Percentiles rank a stretch among this genome's conserved stretches.
These are phyloP conservation scores for Allygus modestus DNA, from an alignment of 2,888 invertebrate genomes.

Conservation along the genomic window DNA sequence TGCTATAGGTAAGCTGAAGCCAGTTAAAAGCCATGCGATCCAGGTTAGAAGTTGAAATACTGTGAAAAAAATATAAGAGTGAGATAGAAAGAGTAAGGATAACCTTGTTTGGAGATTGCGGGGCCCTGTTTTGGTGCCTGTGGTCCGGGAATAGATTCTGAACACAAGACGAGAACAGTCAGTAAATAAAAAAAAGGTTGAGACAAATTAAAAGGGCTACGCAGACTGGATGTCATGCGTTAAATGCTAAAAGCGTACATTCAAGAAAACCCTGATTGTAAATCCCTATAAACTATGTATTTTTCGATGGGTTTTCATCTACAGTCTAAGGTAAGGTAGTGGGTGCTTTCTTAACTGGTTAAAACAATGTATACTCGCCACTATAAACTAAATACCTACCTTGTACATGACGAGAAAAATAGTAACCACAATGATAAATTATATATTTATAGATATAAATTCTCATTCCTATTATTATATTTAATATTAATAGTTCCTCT, in stretches of 20 bases:
- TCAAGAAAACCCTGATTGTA: neutral
- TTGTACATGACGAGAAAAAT: neutral
- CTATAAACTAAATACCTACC: neutral
- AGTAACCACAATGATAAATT: no score
- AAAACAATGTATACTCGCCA: no score
- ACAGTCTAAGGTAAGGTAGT: neutral
- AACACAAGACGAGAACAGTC: slow-evolving; percentile 57
- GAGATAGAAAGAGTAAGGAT: slow-evolving; percentile 56
- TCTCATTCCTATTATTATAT: no score
- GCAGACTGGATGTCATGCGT: slow-evolving; percentile 52
- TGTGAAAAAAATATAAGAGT: slow-evolving; percentile 36
- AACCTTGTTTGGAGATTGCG: slow-evolving; percentile 64
- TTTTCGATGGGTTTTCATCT: neutral
- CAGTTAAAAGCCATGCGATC: slow-evolving; percentile 60
- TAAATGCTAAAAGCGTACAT: slow-evolving; percentile 43
- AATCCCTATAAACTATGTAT: slow-evolving; percentile 1
- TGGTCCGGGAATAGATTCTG: slow-evolving; percentile 60
- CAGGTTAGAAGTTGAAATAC: slow-evolving; percentile 47
- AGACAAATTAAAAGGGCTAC: slow-evolving; percentile 43
- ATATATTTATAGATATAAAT: no score
- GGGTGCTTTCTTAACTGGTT: no score
- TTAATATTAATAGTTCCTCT: no score
- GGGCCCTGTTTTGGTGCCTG: slow-evolving; percentile 56
- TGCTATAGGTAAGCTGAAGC: slow-evolving; percentile 63
- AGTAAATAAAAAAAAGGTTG: slow-evolving; percentile 53